Evolutionary conservation across 2,113 vertebrate species (phyloP), one percentile per base, ranked within the genome.

Genomic region (Cervus canadensis): DNA sequence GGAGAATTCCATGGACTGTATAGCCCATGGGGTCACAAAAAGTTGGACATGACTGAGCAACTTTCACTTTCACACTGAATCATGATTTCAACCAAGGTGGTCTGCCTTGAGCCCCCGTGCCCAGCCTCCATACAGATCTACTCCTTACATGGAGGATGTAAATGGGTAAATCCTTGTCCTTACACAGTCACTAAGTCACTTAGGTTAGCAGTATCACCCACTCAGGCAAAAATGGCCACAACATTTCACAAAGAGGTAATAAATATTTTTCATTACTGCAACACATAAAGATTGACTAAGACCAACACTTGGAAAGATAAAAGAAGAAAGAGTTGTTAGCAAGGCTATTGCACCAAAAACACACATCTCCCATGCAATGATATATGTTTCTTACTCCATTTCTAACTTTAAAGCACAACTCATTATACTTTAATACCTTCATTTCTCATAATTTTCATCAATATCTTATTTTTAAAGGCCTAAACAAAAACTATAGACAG

Each of bases 381-480:
- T 89, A 36, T 57, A 4, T 94, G 23, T 78, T 28, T 67, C 36
- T 78, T 48, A 79, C 36, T 45, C 40, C 9, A n/a, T 76, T 56
- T 96, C 76, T 95, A 83, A 91, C 40, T 85, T 87, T 59, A 84
- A 79, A 88, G 36, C 59, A 90, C 21, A n/a, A 67, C 23, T 76
- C 50, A 43, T 19, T 62, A 23, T 54, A 79, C 81, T 96, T 88
- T 82, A 85, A 23, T 85, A 88, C 88, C n/a, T 91, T 11, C 43
- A 14, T 79, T 87, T 85, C 28, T 88, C 67, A 79, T 50, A 43
- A 36, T 78, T 92, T 76, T 48, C 33, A 82, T 17, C 23, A 81
- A 33, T 59, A 87, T 30, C 26, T 89, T 89, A 91, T 64, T 94
- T 92, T 85, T 90, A 71, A 93, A 81, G 30, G 7, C 26, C 40